phyloP scores from a whole-genome alignment of 1,140 invertebrate species.

The Drosophila mauritiana region DNA sequence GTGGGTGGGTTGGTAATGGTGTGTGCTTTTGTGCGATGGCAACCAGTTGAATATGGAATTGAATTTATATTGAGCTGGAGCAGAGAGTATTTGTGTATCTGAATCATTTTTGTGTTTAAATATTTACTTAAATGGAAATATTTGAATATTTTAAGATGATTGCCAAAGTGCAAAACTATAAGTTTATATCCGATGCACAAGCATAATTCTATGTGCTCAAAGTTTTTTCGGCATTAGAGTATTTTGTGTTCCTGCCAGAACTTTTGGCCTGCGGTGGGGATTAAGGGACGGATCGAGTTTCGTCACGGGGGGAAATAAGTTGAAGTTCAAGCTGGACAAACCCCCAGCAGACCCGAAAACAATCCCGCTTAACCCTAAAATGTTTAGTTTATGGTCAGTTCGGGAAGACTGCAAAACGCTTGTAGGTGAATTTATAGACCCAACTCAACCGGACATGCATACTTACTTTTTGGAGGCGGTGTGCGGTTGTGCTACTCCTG shows the following conservation, averaged over 20 bases:
- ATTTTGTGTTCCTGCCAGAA: constrained; percentile 6
- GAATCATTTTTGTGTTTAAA: not conserved
- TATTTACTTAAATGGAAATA: not conserved
- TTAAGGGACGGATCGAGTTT: not conserved
- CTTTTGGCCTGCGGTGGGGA: constrained; percentile 8
- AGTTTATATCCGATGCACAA: not conserved
- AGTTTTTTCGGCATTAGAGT: constrained; percentile 28
- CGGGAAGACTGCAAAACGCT: constrained; percentile 48
- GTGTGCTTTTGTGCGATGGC: constrained; percentile 17
- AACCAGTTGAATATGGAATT: constrained; percentile 70
- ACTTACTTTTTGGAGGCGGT: constrained; percentile 6
- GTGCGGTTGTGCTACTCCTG: not conserved
- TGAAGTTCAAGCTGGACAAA: constrained; percentile 19
- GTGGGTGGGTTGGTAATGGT: not conserved
- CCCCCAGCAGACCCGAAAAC: constrained; percentile 29
- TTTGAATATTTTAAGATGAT: not conserved
- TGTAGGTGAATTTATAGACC: constrained; percentile 44
- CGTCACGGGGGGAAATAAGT: constrained; percentile 12
- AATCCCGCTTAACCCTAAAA: constrained; percentile 58
- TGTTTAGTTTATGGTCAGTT: constrained; percentile 65
- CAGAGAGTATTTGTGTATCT: not conserved
- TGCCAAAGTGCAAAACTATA: not conserved
- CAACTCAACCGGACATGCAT: constrained; percentile 31
- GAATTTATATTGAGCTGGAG: constrained; percentile 26
- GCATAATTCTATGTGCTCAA: not conserved